Percentiles rank a stretch among this genome's conserved stretches.
Evolutionary conservation across 1,140 invertebrate species (phyloP).

Genomic region (Cotesia glomerata): DNA sequence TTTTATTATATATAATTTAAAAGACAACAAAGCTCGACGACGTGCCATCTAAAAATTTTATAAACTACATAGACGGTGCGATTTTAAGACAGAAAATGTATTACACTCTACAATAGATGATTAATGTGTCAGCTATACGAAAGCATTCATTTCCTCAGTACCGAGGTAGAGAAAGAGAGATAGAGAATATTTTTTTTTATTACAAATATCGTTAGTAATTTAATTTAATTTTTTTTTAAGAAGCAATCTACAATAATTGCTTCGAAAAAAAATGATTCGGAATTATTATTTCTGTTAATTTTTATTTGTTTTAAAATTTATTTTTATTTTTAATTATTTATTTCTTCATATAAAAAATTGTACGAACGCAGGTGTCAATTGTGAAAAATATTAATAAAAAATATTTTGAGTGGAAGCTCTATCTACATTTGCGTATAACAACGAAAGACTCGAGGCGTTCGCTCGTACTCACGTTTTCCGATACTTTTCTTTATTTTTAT

Average conservation of each 20-base stretch:
- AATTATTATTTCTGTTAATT: neutral
- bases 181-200: conserved; percentile 7
- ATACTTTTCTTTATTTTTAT: conserved; percentile 7
- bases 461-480: conserved; percentile 24
- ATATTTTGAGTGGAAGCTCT: conserved; percentile 30
- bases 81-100: conserved; percentile 35
- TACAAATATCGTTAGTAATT: no score
- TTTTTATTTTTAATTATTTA: conserved; percentile 2
- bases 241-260: conserved; percentile 1
- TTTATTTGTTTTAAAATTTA: neutral
- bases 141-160: neutral
- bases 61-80: conserved; percentile 38
- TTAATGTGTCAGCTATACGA: conserved; percentile 18
- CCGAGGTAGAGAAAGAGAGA: conserved; percentile 23
- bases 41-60: conserved; percentile 33
- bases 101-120: conserved; percentile 39
- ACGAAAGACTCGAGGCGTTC: conserved; percentile 25
- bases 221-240: conserved; percentile 7
- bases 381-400: conserved; percentile 34
- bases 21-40: conserved; percentile 29
- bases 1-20: neutral
- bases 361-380: conserved; percentile 32
- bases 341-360: conserved; percentile 28
- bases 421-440: conserved; percentile 28
- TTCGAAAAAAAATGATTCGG: conserved; percentile 14